Percentiles rank a stretch among this genome's conserved stretches.
These are phyloP conservation scores for Melopsittacus undulatus DNA, from an alignment of 2,797 vertebrate species.

Conservation along the genomic window DNA sequence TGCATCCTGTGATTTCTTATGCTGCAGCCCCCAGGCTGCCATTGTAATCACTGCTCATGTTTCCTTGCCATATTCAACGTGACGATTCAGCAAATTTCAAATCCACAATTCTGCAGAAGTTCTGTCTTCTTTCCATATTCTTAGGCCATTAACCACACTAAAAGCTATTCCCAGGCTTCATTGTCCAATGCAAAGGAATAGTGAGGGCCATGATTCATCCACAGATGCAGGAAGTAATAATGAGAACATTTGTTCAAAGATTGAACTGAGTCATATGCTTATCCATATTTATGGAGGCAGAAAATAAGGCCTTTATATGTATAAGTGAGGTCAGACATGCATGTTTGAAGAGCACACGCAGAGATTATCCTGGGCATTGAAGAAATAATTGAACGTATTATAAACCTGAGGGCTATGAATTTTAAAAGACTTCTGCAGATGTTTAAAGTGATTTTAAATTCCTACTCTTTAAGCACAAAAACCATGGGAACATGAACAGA, in stretches of 20 bases:
- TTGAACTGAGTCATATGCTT: constrained; percentile 39
- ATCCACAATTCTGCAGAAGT: background rate
- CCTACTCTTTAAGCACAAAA: background rate
- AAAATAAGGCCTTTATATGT: background rate
- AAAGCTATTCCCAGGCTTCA: background rate
- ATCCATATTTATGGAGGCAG: constrained; percentile 40
- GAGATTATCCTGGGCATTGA: background rate
- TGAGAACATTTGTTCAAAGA: constrained; percentile 18
- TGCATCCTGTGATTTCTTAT: background rate
- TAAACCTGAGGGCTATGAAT: background rate
- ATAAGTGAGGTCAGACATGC: background rate
- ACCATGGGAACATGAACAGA: background rate
- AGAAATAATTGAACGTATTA: background rate
- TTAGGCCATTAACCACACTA: background rate
- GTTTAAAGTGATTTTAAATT: background rate
- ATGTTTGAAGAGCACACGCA: background rate
- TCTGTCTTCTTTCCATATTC: background rate
- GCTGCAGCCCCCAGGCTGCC: background rate
- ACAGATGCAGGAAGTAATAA: constrained; percentile 52
- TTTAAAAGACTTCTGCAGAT: background rate
- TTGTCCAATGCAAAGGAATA: background rate
- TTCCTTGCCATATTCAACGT: background rate
- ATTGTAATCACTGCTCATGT: background rate
- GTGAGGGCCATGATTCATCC: constrained; percentile 4
- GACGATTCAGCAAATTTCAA: background rate